Evolutionary conservation across 2,113 vertebrate species (phyloP).

Genomic region (Odontophorus gujanensis): DNA sequence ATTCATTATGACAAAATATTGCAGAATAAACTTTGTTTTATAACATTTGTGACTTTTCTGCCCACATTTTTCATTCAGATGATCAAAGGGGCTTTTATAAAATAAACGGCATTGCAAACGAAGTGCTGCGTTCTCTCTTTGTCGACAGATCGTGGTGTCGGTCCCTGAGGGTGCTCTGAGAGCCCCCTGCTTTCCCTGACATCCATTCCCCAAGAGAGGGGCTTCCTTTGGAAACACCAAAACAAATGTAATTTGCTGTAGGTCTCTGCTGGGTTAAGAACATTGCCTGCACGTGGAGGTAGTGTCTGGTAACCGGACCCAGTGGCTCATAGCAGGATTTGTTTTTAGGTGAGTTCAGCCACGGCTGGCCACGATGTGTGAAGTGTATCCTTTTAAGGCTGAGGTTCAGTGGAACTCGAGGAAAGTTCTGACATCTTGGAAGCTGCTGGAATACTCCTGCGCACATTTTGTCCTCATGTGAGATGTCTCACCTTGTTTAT

Average conservation of each 20-base stretch:
- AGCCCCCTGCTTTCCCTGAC: background rate
- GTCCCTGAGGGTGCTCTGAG: background rate
- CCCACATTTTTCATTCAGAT: constrained; percentile 64
- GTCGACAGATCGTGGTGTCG: background rate
- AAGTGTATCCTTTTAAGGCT: background rate
- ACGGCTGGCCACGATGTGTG: background rate
- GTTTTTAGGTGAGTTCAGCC: background rate
- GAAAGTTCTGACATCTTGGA: background rate
- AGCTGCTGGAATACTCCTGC: background rate
- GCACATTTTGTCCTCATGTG: background rate
- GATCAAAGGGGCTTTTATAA: constrained; percentile 72
- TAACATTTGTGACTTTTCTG: constrained; percentile 79
- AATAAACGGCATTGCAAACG: constrained; percentile 69
- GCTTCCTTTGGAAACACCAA: background rate
- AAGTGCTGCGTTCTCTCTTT: constrained; percentile 59
- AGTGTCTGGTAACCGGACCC: background rate
- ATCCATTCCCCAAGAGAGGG: background rate
- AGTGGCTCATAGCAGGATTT: background rate
- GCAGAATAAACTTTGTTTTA: constrained; percentile 98
- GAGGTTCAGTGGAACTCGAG: background rate
- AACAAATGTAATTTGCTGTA: background rate
- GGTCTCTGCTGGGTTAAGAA: background rate
- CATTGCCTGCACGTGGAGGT: background rate
- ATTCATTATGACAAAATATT: constrained; percentile 99
- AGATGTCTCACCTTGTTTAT: background rate